These are phyloP conservation scores for Drosophila littoralis DNA, from an alignment of 1,140 invertebrate species.

Conservation along the genomic window DNA sequence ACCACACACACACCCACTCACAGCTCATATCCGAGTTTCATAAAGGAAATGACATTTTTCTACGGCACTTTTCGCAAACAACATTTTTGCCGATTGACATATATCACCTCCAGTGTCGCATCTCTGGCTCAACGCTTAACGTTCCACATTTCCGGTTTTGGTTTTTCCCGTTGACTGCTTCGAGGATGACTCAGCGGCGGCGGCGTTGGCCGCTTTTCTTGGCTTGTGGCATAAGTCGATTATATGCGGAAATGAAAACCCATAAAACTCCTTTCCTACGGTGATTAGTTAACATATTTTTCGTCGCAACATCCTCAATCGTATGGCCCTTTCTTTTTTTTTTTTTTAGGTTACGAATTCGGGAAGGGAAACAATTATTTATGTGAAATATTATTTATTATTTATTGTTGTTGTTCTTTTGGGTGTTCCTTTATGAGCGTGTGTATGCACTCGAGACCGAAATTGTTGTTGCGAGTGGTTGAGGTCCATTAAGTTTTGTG, in stretches of 20 bases:
- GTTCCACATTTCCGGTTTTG: conserved; percentile 81
- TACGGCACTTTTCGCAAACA: conserved; percentile 48
- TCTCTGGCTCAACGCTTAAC: conserved; percentile 47
- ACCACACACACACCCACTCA: conserved; percentile 1
- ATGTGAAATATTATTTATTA: conserved; percentile 84
- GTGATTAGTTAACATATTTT: conserved; percentile 84
- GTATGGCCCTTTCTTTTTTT: background rate
- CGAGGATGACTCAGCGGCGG: conserved; percentile 7
- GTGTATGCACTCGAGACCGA: conserved; percentile 30
- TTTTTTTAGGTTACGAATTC: background rate
- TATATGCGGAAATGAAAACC: conserved; percentile 83
- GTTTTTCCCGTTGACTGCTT: conserved; percentile 80
- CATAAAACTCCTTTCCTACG: conserved; percentile 84
- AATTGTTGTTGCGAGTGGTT: conserved; percentile 52
- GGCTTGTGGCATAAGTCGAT: conserved; percentile 70
- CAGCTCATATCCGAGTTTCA: conserved; percentile 69
- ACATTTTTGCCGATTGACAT: conserved; percentile 58
- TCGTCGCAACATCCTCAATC: conserved; percentile 41
- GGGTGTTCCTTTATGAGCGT: conserved; percentile 27
- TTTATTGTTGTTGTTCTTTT: conserved; percentile 64
- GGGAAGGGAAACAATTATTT: conserved; percentile 82
- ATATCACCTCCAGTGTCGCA: conserved; percentile 68
- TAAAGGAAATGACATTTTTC: conserved; percentile 80
- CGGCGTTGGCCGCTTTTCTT: background rate
- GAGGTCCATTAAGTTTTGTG: conserved; percentile 69